phyloP scores from a whole-genome alignment of 2,888 invertebrate species.

The Anagyrus pseudococci region DNA sequence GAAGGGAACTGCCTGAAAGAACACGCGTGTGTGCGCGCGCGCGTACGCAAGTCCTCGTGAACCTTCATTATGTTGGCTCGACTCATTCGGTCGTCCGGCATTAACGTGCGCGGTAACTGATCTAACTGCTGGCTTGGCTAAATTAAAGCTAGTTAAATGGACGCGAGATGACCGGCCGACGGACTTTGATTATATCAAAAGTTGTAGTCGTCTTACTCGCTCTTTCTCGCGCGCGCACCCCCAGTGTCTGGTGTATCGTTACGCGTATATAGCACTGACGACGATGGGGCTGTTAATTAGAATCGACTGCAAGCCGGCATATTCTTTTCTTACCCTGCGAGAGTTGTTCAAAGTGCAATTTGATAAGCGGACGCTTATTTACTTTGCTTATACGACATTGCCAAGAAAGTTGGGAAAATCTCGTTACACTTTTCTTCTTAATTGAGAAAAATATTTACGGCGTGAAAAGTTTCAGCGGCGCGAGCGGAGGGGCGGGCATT shows the following conservation, averaged over 20 bases:
- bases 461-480: background rate
- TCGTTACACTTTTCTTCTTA: background rate
- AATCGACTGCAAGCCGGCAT: no score
- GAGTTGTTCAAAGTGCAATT: constrained; percentile 34
- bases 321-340: no score
- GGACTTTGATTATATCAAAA: constrained; percentile 50
- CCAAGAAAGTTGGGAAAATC: background rate
- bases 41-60: constrained; percentile 49
- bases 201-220: no score
- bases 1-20: constrained; percentile 43
- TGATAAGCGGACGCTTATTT: background rate
- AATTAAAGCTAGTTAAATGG: constrained; percentile 57
- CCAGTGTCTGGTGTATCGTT: no score
- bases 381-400: background rate
- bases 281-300: no score
- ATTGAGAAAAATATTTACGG: background rate
- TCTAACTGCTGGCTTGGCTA: no score
- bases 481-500: no score
- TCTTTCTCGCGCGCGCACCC: no score
- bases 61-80: constrained; percentile 59
- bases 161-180: constrained; percentile 52
- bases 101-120: no score
- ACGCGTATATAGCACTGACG: no score
- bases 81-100: no score
- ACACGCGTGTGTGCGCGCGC: constrained; percentile 42